These are phyloP conservation scores for Phrynosoma blainvillii DNA, from an alignment of 2,113 vertebrate genomes.

Conservation along the genomic window DNA sequence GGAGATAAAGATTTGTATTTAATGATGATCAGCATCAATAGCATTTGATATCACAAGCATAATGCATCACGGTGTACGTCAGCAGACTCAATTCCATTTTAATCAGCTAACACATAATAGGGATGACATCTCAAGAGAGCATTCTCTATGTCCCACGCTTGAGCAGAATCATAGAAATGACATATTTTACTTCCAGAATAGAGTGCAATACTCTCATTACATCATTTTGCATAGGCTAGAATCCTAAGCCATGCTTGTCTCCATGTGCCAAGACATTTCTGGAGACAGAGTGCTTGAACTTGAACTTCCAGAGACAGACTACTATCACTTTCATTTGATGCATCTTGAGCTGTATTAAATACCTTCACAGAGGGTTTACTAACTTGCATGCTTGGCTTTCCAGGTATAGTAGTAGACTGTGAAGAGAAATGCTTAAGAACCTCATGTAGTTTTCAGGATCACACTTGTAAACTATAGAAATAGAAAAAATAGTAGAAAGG, in stretches of 20 bases:
- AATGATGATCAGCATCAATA: conserved; percentile 29
- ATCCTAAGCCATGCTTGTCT: background rate
- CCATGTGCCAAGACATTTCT: background rate
- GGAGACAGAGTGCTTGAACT: background rate
- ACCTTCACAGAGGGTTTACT: background rate
- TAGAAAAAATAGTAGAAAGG: too few species aligned
- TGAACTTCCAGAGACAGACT: background rate
- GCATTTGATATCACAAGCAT: background rate
- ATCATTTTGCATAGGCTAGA: too few species aligned
- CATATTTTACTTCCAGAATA: background rate
- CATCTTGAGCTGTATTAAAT: background rate
- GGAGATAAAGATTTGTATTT: conserved; percentile 3
- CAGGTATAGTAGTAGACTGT: background rate
- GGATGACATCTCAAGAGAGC: background rate
- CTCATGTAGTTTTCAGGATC: too few species aligned
- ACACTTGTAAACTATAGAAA: too few species aligned
- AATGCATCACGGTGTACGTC: background rate
- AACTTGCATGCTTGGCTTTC: background rate
- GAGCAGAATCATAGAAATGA: background rate
- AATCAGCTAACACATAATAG: background rate
- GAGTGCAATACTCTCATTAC: background rate
- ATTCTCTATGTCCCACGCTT: background rate
- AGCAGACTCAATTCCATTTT: background rate
- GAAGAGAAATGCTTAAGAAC: background rate
- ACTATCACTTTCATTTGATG: background rate